Evolutionary conservation across 2,113 vertebrate species (phyloP), one percentile per base, ranked within the genome.

Genomic region (Oxyruncus cristatus): DNA sequence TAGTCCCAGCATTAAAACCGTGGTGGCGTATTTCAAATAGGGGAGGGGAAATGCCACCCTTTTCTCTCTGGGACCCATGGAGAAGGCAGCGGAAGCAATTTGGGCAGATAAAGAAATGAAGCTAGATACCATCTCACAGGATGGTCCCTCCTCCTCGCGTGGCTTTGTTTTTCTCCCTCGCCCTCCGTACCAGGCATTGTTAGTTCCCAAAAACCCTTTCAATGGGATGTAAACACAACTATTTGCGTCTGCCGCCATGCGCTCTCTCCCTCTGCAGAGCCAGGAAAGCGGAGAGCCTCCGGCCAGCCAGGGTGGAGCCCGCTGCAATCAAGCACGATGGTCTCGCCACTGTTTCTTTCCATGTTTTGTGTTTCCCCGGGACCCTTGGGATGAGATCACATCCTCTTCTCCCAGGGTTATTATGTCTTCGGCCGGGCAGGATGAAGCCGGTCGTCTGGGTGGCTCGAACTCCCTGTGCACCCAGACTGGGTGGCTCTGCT

Each of bases 371-470:
- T 97, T 97, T 89, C 89, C 92, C 82, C 4, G 3, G 71, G 89
- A 80, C 94, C 93, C 89, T 88, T 83, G 88, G 91, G 85, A 92
- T 96, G 97, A 97, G 94, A 86, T 97, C 94, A 96, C 93, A 97
- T 97, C 97, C 97, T 97, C 82, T 55, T 85, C 94, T 95, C 92
- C 72, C 92, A 84, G 77, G 70, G 88, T 95, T 95, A 92, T 94
- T 94, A 92, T 92, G 95, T 91, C 96, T 95, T 84, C 1, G 4
- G 82, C 70, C 12, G 0, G 82, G 93, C 95, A 96, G 96, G 95
- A 97, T 96, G 91, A 95, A 84, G 95, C 71, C 17, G 9, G 93
- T 30, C 44, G 44, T 50, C 91, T 91, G 93, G 94, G 94, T 93
- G 94, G 75, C 95, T 97, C 46, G 6, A 46, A 79, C 82, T 90